Base-by-base conservation (phyloP, 2,888 invertebrate genomes). In the Brassicogethes aeneus region DNA sequence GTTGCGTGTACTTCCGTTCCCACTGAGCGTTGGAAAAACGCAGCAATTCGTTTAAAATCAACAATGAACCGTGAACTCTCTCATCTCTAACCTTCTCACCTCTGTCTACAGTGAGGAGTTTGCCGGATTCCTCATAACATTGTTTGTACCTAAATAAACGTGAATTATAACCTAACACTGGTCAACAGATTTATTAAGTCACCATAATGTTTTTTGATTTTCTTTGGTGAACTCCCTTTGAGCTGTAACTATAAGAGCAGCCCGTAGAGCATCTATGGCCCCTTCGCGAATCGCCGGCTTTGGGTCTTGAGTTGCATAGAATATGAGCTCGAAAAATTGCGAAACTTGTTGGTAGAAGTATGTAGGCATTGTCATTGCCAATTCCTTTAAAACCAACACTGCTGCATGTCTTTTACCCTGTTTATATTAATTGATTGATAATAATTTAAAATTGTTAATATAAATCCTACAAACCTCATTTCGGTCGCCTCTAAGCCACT, bases 311-410 rank as follows among this genome's bases (percentile, higher is more conserved):
- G 95, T 79, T 0, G 93, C 92, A 61, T 85, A 84, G 57, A 95
- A 87, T 48, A 96, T 92, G 40, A 89, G 82, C 47, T 95, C 95
- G 64, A 96, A 95, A 66, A 93, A 93, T 13, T 85, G 85, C 12
- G 89, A 86, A 1, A 92, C 89, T 71, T 91, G 91, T 64, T 92
- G 92, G 62, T 90, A 97, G 67, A 99, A 99, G 65, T 95, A 94
- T 5, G 96, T 96, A 0, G 96, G 96, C 74, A 95, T 91, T 7
- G 90, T 90, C 17, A 91, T 82, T 2, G 97, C 97, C 36, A 99
- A 70, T 70, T 99, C 97, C 56, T 91, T 82, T 8, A 96, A 70
- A 12, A 97, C 82, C 36, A 97, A 72, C 2, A 95, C 93, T 8
- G 94, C 94, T 8, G 93, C 92, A 66, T 91, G 90, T 36, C 93